phyloP scores from a whole-genome alignment of 2,888 invertebrate species.

The Ophion ventricosus region DNA sequence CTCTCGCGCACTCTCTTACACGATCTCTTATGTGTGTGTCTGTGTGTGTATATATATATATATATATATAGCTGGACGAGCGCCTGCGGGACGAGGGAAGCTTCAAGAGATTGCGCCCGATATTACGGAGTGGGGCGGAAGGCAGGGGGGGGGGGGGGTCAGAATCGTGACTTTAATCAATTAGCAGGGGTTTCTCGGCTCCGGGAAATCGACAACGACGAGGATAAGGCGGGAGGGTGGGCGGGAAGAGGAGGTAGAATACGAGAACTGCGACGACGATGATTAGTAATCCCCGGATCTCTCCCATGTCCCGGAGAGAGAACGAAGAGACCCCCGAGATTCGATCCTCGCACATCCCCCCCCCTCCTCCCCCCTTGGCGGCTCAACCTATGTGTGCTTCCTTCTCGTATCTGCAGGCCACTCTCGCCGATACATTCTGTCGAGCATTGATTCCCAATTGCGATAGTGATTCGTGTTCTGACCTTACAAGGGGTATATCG shows the following conservation, averaged over 20 bases:
- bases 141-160: constrained; percentile 42
- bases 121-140: constrained; percentile 56
- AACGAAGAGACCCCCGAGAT: constrained; percentile 43
- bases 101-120: constrained; percentile 65
- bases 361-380: not conserved
- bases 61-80: constrained; percentile 36
- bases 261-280: constrained; percentile 66
- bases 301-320: constrained; percentile 35
- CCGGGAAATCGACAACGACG: constrained; percentile 77
- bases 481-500: constrained; percentile 32
- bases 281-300: constrained; percentile 79
- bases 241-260: constrained; percentile 34
- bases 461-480: constrained; percentile 53
- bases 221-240: constrained; percentile 11
- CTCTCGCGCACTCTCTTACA: constrained; percentile 19
- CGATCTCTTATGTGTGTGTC: constrained; percentile 24
- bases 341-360: constrained; percentile 44
- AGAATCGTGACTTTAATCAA: constrained; percentile 83
- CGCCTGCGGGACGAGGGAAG: constrained; percentile 61
- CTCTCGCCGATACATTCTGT: constrained; percentile 22
- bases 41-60: not conserved
- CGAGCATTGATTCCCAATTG: constrained; percentile 57
- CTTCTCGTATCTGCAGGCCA: constrained; percentile 14
- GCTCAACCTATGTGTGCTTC: constrained; percentile 19
- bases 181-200: constrained; percentile 81